Evolutionary conservation across 2,888 invertebrate genomes (phyloP), one percentile per base, ranked within the genome.

Genomic region (Pheosia gnoma): DNA sequence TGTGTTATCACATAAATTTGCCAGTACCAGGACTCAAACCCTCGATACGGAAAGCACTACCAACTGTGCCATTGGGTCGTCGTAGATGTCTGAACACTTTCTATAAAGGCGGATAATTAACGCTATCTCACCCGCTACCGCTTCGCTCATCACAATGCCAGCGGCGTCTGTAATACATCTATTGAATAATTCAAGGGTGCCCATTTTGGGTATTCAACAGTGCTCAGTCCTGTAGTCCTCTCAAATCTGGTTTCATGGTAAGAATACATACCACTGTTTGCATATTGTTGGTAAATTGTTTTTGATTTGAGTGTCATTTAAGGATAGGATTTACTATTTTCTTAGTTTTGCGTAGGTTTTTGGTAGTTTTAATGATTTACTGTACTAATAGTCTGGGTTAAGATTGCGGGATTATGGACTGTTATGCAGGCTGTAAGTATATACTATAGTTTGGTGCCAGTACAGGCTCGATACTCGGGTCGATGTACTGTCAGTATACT

Each of bases 191-290:
- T 53, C 53, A 59, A 49, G 41, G 52, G 51, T 55, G 41, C 55
- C 25, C 59, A 47, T 51, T 51, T 57, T 25, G 69, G 63, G 63
- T 69, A 69, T 63, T 61, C 61, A 59, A 47, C 54, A 61, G 47
- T 59, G 56, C 58, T 59, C 59, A 52, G 64, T 58, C 57, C 49
- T 41, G 60, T 64, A 25, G 59, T 55, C 54, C 64, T 63, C 53
- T 66, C 67, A 66, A 72, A 75, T 66, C 66, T 68, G 60, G 61
- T 66, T 68, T 56, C 54, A 64, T 53, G 55, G 59, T 68, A 63
- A 13, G 47, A 54, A 62, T 65, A 57, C 52, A 60, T 57, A 38
- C 59, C 47, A 38, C 49, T 41, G 67, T 74, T 67, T 59, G 61
- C 74, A 67, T 71, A 65, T 53, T 58, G 45, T 11, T 13, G 39